Evolutionary conservation across 2,888 invertebrate species (phyloP).

Genomic region (Melanchra persicariae): DNA sequence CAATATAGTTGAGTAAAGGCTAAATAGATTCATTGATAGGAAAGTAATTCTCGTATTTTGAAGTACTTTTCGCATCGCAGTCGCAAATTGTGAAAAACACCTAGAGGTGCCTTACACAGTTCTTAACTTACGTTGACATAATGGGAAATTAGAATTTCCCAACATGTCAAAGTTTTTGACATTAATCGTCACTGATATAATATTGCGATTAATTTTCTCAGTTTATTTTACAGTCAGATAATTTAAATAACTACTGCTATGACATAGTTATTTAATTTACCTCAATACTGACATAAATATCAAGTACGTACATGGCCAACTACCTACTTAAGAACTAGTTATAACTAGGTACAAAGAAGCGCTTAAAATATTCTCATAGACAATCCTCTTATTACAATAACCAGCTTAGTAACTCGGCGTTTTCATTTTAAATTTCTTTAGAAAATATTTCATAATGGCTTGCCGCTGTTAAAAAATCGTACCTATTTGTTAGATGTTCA

Average conservation of each 20-base stretch:
- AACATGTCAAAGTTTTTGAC: no score
- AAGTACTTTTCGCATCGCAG: no score
- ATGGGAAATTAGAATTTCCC: no score
- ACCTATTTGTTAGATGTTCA: neutral
- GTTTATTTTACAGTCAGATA: neutral
- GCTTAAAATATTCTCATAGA: conserved; percentile 13
- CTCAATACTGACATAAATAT: conserved; percentile 1
- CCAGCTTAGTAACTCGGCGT: conserved; percentile 19
- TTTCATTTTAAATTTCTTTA: conserved; percentile 7
- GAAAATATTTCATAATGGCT: neutral
- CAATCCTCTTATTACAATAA: conserved; percentile 39
- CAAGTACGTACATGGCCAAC: conserved; percentile 2
- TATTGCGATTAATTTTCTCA: no score
- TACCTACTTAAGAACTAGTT: conserved; percentile 1
- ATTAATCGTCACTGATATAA: no score
- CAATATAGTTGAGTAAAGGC: no score
- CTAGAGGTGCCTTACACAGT: no score
- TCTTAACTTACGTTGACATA: no score
- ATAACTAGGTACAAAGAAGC: conserved; percentile 13
- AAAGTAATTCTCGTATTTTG: no score
- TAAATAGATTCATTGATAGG: no score
- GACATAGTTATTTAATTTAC: neutral
- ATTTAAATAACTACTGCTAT: neutral
- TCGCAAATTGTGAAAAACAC: neutral
- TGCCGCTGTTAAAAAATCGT: neutral